Evolutionary conservation across 2,888 invertebrate genomes (phyloP).

Genomic region (Archaeoteleia sp.): DNA sequence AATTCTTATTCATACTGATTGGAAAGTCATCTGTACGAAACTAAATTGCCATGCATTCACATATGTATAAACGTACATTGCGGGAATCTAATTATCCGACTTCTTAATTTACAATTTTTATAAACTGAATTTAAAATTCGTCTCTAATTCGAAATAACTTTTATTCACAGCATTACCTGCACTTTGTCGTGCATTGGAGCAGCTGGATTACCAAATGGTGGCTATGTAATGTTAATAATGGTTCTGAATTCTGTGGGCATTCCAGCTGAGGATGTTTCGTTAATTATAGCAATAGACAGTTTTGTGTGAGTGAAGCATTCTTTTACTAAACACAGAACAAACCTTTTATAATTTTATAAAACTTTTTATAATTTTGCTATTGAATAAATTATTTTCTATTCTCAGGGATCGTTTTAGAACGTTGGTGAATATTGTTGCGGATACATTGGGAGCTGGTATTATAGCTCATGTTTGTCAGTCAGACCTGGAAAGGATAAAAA

Average conservation of each 20-base stretch:
- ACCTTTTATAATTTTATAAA: neutral
- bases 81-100: too few relatives aligned
- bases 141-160: too few relatives aligned
- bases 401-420: conserved; percentile 72
- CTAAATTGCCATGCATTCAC: too few relatives aligned
- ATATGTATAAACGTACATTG: too few relatives aligned
- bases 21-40: too few relatives aligned
- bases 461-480: conserved; percentile 57
- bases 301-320: conserved; percentile 82
- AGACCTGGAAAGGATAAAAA: conserved; percentile 27
- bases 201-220: conserved; percentile 97
- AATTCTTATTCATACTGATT: too few relatives aligned
- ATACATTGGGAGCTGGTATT: conserved; percentile 67
- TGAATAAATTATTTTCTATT: conserved; percentile 16
- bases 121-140: too few relatives aligned
- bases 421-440: conserved; percentile 68
- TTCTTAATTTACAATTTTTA: too few relatives aligned
- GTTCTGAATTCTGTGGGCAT: conserved; percentile 93
- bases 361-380: neutral
- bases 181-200: conserved; percentile 98
- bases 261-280: conserved; percentile 91
- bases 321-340: too few relatives aligned
- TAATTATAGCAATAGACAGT: conserved; percentile 95
- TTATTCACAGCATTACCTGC: conserved; percentile 95
- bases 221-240: conserved; percentile 97